These are phyloP conservation scores for Rhizomys pruinosus DNA, from an alignment of 2,113 vertebrate species.

Conservation along the genomic window DNA sequence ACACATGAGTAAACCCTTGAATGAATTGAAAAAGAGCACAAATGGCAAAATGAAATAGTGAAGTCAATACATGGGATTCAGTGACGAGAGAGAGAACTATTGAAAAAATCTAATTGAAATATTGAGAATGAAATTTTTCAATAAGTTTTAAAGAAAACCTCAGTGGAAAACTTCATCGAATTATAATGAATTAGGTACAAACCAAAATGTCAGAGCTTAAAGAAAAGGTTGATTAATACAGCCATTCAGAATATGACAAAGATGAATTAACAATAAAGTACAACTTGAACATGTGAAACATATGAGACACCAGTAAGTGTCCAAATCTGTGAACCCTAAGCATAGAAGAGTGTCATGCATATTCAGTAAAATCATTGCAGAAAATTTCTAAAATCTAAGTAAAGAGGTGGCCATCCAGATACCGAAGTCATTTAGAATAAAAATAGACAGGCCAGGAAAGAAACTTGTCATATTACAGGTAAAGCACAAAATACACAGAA, in stretches of 20 bases:
- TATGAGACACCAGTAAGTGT: background rate
- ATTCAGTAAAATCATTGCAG: background rate
- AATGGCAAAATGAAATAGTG: background rate
- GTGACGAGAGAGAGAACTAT: background rate
- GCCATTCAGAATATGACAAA: background rate
- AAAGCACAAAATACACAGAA: no score
- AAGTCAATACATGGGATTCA: background rate
- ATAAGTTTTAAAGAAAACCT: background rate
- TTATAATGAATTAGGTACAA: background rate
- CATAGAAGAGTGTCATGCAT: background rate
- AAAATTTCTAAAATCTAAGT: no score
- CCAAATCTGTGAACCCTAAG: no score
- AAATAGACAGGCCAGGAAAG: no score
- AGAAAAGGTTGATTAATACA: background rate
- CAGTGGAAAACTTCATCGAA: background rate
- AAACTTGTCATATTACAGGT: no score
- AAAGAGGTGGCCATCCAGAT: no score
- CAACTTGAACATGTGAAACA: background rate
- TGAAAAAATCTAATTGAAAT: background rate
- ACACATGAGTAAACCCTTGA: background rate
- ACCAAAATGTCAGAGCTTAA: background rate
- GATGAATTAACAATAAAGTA: background rate
- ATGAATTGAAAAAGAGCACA: background rate
- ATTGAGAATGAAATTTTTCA: background rate
- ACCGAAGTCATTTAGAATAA: no score